Base-by-base conservation (phyloP, 2,797 vertebrate species). In the Malacoctenus gilli region DNA sequence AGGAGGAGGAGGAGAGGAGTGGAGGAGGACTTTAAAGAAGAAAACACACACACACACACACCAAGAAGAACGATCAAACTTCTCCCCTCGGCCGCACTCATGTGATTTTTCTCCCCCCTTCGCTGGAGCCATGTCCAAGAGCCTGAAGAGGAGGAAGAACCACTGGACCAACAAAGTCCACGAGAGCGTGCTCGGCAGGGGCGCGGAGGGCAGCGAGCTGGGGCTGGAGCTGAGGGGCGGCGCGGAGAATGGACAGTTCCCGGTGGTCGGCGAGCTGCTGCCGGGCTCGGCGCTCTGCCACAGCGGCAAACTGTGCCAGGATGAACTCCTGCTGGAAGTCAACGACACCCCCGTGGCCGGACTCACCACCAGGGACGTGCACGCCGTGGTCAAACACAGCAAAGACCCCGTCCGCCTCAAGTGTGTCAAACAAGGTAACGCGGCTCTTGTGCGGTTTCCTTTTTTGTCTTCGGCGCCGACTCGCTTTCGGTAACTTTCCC, bases 141-240 rank as follows among this genome's bases (percentile, higher is more conserved):
- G 86, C 91, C 89, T 93, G 92, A 98, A 94, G 91, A 96, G 93
- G 93, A 84, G 75, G 79, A 96, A 94, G 89, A 95, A 91, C 92
- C 97, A 98, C 94, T 98, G 97, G 97, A 98, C 93, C 62, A 94
- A 93, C 93, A 94, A 94, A 91, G 96, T 98, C 92, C 95, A 95
- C 6, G 96, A 98, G 91, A 93, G 93, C 75, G 91, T 95, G 84
- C 88, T 97, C 46, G 87, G 90, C 85, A 92, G 94, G 92, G 91
- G 87, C 78, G 82, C 85, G 83, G 93, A 93, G 84, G 95, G 94
- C 5, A n/a, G n/a, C n/a, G 93, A 92, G 85, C 91, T 94, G 80
- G 93, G 93, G 84, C 95, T 96, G 87, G 92, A 95, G 82, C 72
- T 98, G 88, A 91, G 89, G 72, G 97, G 96, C 83, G 96, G 97